Evolutionary conservation across 2,113 vertebrate genomes (phyloP).

Genomic region (Lagopus muta): DNA sequence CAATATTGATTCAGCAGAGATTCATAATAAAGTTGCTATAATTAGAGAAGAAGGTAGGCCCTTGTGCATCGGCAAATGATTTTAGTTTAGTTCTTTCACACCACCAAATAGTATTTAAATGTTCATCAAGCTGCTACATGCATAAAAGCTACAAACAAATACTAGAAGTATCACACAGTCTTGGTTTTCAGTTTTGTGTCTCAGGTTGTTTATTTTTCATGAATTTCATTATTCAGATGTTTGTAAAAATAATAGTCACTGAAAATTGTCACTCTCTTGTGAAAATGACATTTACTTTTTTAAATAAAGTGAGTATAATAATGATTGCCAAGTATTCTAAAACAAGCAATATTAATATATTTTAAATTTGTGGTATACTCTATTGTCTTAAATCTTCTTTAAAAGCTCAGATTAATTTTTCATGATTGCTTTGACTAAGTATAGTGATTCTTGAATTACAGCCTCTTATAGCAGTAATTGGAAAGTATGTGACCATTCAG

Average conservation of each 20-base stretch:
- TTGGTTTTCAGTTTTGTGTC: not conserved
- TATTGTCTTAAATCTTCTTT: not conserved
- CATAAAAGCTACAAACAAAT: not conserved
- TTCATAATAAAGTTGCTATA: not conserved
- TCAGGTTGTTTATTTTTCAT: not conserved
- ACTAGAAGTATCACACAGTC: not conserved
- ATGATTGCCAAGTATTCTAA: not conserved
- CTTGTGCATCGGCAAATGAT: not conserved
- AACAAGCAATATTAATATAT: not conserved
- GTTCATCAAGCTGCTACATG: not conserved
- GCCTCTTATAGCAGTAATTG: not conserved
- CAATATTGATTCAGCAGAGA: constrained; percentile 24
- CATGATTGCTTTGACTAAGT: not conserved
- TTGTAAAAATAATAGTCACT: not conserved
- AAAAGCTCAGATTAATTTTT: constrained; percentile 9
- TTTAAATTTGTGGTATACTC: not conserved
- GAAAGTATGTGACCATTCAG: not conserved
- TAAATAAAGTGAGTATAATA: not conserved
- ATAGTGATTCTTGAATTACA: not conserved
- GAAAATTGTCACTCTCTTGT: not conserved
- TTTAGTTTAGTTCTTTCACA: not conserved
- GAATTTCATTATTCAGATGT: not conserved
- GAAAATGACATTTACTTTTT: not conserved
- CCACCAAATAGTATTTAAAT: not conserved
- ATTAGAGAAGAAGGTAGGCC: not conserved